Evolutionary conservation across 2,888 invertebrate species (phyloP).

Genomic region (Eupithecia exiguata): DNA sequence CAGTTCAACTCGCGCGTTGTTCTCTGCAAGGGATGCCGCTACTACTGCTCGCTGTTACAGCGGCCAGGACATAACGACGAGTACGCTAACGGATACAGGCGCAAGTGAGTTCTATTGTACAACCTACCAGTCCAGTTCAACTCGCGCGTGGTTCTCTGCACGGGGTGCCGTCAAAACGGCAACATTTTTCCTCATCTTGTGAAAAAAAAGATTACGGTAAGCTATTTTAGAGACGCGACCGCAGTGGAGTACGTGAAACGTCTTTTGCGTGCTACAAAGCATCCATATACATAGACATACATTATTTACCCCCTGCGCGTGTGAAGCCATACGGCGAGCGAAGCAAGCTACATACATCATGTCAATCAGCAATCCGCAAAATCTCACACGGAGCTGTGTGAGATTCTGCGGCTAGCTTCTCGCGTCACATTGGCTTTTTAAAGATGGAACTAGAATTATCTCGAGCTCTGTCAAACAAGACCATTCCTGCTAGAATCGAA

Average conservation of each 20-base stretch:
- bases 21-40: conserved; percentile 92
- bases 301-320: no score
- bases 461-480: neutral
- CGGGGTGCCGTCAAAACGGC: neutral
- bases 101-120: conserved; percentile 61
- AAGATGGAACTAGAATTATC: neutral
- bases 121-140: neutral
- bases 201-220: no score
- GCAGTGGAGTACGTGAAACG: no score
- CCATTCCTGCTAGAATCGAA: neutral
- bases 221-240: no score
- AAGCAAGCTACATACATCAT: neutral
- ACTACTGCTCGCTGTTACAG: conserved; percentile 88
- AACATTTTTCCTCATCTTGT: neutral
- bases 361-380: no score
- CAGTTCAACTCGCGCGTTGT: conserved; percentile 87
- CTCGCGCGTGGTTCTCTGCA: neutral
- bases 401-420: neutral
- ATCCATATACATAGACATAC: no score
- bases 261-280: no score
- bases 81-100: conserved; percentile 76
- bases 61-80: conserved; percentile 84
- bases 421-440: neutral
- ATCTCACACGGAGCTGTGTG: no score
- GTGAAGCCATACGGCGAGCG: no score